These are phyloP conservation scores for Anguilla japonica DNA, from an alignment of 2,113 vertebrate species.

Conservation along the genomic window DNA sequence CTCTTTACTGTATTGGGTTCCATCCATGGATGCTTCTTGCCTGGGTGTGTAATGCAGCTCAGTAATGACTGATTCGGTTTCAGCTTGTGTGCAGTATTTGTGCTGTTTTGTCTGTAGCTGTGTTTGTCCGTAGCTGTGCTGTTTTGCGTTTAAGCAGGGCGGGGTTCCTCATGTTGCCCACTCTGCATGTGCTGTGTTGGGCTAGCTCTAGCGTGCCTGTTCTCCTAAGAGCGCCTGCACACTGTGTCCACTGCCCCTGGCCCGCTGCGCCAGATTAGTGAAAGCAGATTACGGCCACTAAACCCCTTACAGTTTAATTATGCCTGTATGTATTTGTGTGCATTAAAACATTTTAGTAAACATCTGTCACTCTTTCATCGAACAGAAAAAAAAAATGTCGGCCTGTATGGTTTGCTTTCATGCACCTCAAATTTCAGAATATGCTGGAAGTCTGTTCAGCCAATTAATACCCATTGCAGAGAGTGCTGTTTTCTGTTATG, in stretches of 20 bases:
- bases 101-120: not conserved
- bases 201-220: slow-evolving; percentile 18
- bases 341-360: slow-evolving; percentile 57
- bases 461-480: not conserved
- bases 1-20: not conserved
- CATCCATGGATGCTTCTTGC: not conserved
- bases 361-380: slow-evolving; percentile 47
- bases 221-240: not conserved
- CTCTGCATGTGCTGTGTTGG: not conserved
- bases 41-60: not conserved
- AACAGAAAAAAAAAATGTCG: not conserved
- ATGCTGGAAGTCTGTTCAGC: slow-evolving; percentile 1
- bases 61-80: not conserved
- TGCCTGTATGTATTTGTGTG: slow-evolving; percentile 85
- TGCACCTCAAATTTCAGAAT: slow-evolving; percentile 5
- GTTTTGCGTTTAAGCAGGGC: not conserved
- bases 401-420: not conserved
- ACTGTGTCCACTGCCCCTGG: slow-evolving; percentile 1
- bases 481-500: not conserved
- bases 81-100: not conserved
- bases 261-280: slow-evolving; percentile 81
- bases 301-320: slow-evolving; percentile 96
- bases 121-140: not conserved
- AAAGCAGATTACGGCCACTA: slow-evolving; percentile 85
- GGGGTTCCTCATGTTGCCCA: too few species aligned